Percentiles rank a stretch among this genome's conserved stretches.
These are phyloP conservation scores for Pentalonia nigronervosa DNA, from an alignment of 1,140 invertebrate species.

Conservation along the genomic window DNA sequence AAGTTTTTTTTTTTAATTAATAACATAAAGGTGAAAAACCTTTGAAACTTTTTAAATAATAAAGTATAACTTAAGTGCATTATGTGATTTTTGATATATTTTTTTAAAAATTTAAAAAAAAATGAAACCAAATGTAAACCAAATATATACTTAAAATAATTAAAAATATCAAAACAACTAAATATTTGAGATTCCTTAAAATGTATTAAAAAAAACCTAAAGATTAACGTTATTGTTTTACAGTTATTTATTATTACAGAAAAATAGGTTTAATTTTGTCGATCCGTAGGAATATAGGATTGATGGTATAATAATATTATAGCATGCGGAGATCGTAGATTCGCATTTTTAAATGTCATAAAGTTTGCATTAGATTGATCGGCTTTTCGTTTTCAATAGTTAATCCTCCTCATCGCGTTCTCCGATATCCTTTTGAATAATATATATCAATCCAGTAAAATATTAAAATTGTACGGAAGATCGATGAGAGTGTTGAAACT, in stretches of 20 bases:
- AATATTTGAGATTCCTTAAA: not conserved
- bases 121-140: no score
- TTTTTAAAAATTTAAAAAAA: no score
- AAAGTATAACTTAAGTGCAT: no score
- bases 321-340: not conserved
- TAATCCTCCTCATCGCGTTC: not conserved
- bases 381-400: not conserved
- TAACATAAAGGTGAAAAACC: no score
- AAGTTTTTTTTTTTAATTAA: no score
- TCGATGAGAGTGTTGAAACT: not conserved
- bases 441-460: not conserved
- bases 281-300: not conserved
- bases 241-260: not conserved
- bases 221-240: not conserved
- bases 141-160: not conserved
- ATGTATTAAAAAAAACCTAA: not conserved
- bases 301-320: slow-evolving; percentile 1
- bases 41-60: no score
- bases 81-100: no score
- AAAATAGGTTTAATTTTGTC: not conserved
- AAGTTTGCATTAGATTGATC: slow-evolving; percentile 24
- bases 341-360: not conserved
- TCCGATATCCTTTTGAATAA: not conserved
- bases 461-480: not conserved
- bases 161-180: not conserved